A percentile compares a stretch with the other conserved stretches of the same genome.
These are phyloP conservation scores for Cosmopolites sordidus DNA, from an alignment of 2,888 invertebrate species.

Conservation along the genomic window DNA sequence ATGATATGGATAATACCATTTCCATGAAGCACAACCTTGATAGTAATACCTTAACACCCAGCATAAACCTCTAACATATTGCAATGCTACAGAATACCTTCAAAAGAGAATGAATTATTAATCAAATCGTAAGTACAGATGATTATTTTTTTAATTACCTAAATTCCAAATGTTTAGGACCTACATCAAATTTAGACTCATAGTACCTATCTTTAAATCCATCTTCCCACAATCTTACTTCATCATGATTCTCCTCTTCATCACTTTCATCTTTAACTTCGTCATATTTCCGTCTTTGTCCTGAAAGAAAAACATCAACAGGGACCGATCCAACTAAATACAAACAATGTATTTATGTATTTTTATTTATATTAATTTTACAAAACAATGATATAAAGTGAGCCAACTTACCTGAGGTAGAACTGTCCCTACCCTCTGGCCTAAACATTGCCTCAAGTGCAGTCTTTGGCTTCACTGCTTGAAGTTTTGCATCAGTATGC, in stretches of 20 bases:
- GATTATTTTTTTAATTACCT: slow-evolving; percentile 49
- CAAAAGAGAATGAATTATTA: neutral
- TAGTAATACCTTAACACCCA: slow-evolving; percentile 99
- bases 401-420: slow-evolving; percentile 18
- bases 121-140: no score
- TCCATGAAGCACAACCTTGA: slow-evolving; percentile 99
- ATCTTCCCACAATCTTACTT: slow-evolving; percentile 90
- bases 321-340: no score
- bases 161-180: slow-evolving; percentile 72
- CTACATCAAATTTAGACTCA: slow-evolving; percentile 87
- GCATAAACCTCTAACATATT: slow-evolving; percentile 93
- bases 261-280: slow-evolving; percentile 51
- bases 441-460: slow-evolving; percentile 52
- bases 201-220: slow-evolving; percentile 99
- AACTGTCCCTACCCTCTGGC: slow-evolving; percentile 39
- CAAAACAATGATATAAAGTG: no score
- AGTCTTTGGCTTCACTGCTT: slow-evolving; percentile 33
- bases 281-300: slow-evolving; percentile 53
- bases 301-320: no score
- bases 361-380: no score
- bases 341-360: no score
- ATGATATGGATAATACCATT: slow-evolving; percentile 99
- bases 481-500: slow-evolving; percentile 33
- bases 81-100: slow-evolving; percentile 81
- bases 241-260: slow-evolving; percentile 78